Conservation (phyloP, 2,113 vertebrate species). For the Leptobrachium ailaonicum region DNA sequence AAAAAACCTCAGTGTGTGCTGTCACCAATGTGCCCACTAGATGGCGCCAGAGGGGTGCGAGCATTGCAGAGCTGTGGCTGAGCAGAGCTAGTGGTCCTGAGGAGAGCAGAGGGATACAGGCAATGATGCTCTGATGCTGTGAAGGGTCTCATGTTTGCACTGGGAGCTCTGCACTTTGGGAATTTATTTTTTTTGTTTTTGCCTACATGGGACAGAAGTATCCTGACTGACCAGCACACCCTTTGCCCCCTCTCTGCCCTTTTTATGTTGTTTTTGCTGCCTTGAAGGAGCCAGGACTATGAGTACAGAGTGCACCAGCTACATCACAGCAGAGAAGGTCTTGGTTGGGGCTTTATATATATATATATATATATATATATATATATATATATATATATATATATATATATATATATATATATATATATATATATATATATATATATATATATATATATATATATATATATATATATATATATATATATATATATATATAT, state of each 20-base stretch:
- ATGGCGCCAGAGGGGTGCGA: conserved; percentile 18
- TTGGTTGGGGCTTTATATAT: conserved; percentile 66
- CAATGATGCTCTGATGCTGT: conserved; percentile 1
- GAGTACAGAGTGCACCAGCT: conserved; percentile 80
- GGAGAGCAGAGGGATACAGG: conserved; percentile 18
- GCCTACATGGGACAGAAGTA: conserved; percentile 23
- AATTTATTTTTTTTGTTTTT: not conserved
- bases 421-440: too few species aligned
- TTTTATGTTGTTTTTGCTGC: not conserved
- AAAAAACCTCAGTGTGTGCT: not conserved
- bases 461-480: too few species aligned
- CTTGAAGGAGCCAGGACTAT: conserved; percentile 60
- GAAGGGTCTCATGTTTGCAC: conserved; percentile 2
- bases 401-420: too few species aligned
- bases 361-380: too few species aligned
- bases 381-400: too few species aligned
- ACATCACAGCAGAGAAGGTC: conserved; percentile 73
- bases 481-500: too few species aligned
- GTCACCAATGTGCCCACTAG: conserved; percentile 2
- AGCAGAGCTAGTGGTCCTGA: conserved; percentile 32
- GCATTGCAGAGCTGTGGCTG: not conserved
- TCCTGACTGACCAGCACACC: not conserved
- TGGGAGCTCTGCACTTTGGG: not conserved
- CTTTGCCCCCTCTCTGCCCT: not conserved
- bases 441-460: too few species aligned